A percentile compares a stretch with the other conserved stretches of the same genome.
Evolutionary conservation across 2,797 vertebrate genomes (phyloP).

Genomic region (Platyrinchus mystaceus): DNA sequence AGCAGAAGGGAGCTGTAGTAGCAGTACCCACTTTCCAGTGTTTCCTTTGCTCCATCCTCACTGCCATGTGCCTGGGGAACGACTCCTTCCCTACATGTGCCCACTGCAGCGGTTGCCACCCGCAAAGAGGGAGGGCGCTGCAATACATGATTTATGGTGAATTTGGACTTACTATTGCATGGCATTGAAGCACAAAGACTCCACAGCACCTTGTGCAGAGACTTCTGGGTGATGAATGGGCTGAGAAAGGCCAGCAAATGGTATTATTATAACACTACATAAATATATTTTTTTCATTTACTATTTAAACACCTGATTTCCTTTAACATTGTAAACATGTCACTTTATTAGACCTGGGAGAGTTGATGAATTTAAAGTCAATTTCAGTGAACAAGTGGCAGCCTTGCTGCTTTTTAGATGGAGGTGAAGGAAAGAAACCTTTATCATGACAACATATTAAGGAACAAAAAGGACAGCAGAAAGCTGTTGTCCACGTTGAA

Average conservation of each 20-base stretch:
- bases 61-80: not conserved
- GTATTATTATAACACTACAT: conserved; percentile 75
- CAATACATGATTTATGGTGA: conserved; percentile 26
- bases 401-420: not conserved
- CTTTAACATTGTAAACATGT: conserved; percentile 75
- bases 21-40: not conserved
- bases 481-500: not conserved
- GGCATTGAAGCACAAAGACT: conserved; percentile 17
- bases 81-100: not conserved
- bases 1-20: not conserved
- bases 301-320: conserved; percentile 76
- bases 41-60: not conserved
- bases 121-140: not conserved
- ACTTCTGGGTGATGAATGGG: conserved; percentile 64
- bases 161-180: conserved; percentile 46
- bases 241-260: conserved; percentile 71
- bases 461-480: not conserved
- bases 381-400: conserved; percentile 39
- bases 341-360: conserved; percentile 68
- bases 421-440: not conserved
- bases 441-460: not conserved
- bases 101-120: not conserved
- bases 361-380: conserved; percentile 67
- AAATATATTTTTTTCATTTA: conserved; percentile 73
- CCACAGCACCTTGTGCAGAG: conserved; percentile 49